These are phyloP conservation scores for Hippocampus abdominalis DNA, from an alignment of 2,113 vertebrate species.

Conservation along the genomic window DNA sequence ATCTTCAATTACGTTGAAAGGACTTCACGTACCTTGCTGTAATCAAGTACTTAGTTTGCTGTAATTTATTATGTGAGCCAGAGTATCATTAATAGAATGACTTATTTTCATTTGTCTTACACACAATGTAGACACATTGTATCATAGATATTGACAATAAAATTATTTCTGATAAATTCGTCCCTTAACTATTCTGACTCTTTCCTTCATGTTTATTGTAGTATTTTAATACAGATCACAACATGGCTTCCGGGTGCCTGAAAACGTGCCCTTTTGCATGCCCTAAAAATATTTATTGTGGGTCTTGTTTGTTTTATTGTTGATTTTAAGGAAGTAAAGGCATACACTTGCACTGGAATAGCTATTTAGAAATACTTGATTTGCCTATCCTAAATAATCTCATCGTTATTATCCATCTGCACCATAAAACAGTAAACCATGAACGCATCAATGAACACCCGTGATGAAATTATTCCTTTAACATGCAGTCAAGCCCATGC, in stretches of 20 bases:
- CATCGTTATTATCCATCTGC: not conserved
- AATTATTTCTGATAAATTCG: constrained; percentile 38
- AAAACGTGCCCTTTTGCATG: too few relatives aligned
- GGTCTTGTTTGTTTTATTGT: too few relatives aligned
- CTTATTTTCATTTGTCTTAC: constrained; percentile 19
- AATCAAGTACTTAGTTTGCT: not conserved
- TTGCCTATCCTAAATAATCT: not conserved
- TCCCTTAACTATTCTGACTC: not conserved
- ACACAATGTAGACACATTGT: constrained; percentile 17
- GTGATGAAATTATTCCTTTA: too few relatives aligned
- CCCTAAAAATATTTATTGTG: too few relatives aligned
- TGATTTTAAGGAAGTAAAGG: too few relatives aligned
- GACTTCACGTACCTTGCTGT: not conserved
- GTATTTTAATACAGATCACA: not conserved
- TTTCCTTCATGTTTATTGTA: not conserved
- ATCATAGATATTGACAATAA: constrained; percentile 38
- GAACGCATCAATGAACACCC: not conserved
- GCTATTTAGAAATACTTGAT: not conserved
- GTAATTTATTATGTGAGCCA: constrained; percentile 14
- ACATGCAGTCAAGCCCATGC: not conserved
- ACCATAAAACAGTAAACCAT: not conserved
- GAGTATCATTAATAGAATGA: constrained; percentile 13
- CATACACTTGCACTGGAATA: not conserved
- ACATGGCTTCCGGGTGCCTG: too few relatives aligned
- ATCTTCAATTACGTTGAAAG: constrained; percentile 10